Base-by-base conservation (phyloP, 2,113 vertebrate species). In the Murina feae region DNA sequence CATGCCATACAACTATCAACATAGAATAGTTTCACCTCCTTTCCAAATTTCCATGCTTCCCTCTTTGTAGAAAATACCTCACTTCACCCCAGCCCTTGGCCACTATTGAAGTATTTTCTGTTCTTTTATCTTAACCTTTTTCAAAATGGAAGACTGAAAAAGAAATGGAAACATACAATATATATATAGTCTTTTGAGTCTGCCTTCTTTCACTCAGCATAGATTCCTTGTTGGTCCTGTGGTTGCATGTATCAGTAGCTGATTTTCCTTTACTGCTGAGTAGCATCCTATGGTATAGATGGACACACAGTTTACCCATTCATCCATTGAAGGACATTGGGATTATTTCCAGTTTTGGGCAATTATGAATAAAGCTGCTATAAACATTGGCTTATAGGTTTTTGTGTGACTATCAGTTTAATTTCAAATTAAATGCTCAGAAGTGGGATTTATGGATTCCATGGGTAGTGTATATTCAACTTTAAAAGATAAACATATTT, bases 291-390 rank as follows among this genome's bases (percentile, higher is more conserved):
- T n/a, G 30, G 7, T 37, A 21, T 6, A 51, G 6, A 92, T 11
- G 44, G 44, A 37, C n/a, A 21, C 13, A 51, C 21, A 39, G 25
- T 32, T 39, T 17, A 51, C 35, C 9, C 23, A 16, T 25, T 74
- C 32, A 12, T 20, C 37, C 39, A 39, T 10, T 5, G 32, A 89
- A 79, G 39, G 23, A 30, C 9, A 25, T 21, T 30, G 35, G n/a
- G 17, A 37, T 84, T 39, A 49, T 92, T 94, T 93, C 21, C 44
- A 91, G n/a, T 23, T 76, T 95, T 35, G 39, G 35, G 13, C 16
- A 58, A n/a, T 82, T 76, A 82, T 25, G 4, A 95, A 69, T 32
- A 60, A 86, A 75, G 23, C 25, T 58, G 17, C 39, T 63, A 28
- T 25, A 87, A 78, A 69, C 44, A 66, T 80, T 89, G 14, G 17